Base-by-base conservation (phyloP, 2,113 vertebrate genomes). In the Odontesthes bonariensis region DNA sequence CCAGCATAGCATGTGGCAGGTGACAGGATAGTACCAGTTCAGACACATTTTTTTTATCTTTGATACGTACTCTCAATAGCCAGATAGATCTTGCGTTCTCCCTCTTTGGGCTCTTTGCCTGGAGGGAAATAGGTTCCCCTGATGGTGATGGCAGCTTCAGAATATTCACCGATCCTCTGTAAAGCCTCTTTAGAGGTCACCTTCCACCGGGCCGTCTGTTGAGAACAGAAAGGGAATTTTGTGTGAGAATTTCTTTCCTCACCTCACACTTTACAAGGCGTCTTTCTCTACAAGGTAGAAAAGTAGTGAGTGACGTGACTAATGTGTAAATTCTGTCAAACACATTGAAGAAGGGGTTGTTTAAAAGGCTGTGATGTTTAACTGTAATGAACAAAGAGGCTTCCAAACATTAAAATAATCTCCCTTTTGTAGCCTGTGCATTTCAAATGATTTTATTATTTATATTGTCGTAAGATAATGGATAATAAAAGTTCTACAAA, bases 121-220 rank as follows among this genome's bases (percentile, higher is more conserved):
- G 98, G 98, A 63, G 97, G 97, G 87, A 99, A 99, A 12, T 99
- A 99, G 0, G 98, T 99, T 82, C 98, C 98, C 90, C 98, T 94
- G 93, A 99, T 99, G 77, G 98, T 99, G 90, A 99, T 99, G 79
- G 98, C 98, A 3, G 98, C 98, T 91, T 99, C 98, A 6, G 98
- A 99, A 86, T 99, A 99, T 93, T 99, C 98, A 55, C 98, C 98
- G 68, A 99, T 99, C 86, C 97, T 96, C 91, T 99, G 97, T 4
- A 99, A 92, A 0, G 98, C 98, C 88, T 99, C 98, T 86, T 99
- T 99, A 65, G 98, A 99, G 0, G 98, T 99, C 31, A 99, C 98
- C 87, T 99, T 99, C 98, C 98, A 99, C 64, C 98, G 95, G 54
- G 98, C 98, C 59, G 98, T 99, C 98, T 99, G 75, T 0, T 5